A percentile compares a stretch with the other conserved stretches of the same genome.
These are phyloP conservation scores for Drosophila melanosoma DNA, from an alignment of 2,888 invertebrate genomes.

Conservation along the genomic window DNA sequence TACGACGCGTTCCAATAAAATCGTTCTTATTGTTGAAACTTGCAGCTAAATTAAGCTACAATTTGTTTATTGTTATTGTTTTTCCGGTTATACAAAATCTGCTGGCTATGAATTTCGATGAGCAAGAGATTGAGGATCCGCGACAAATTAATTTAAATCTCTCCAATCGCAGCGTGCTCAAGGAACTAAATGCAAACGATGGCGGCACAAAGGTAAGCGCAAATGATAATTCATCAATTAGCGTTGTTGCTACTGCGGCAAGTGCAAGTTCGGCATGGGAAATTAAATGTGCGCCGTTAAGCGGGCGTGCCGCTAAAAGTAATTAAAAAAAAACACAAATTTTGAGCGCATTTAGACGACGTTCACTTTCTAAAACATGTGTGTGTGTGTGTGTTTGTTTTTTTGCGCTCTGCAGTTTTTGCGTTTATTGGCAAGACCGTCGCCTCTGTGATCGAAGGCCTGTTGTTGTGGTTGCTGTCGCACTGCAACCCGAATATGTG, in stretches of 20 bases:
- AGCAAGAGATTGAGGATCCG: slow-evolving; percentile 22
- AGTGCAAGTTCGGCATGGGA: slow-evolving; percentile 20
- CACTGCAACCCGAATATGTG: slow-evolving; percentile 36
- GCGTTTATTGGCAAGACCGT: slow-evolving; percentile 37
- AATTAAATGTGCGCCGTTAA: slow-evolving; percentile 12
- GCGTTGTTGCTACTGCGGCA: slow-evolving; percentile 7
- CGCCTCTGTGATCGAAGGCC: slow-evolving; percentile 39
- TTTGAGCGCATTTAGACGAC: slow-evolving; percentile 22
- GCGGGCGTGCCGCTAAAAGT: slow-evolving; percentile 33
- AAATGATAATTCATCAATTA: slow-evolving; percentile 29
- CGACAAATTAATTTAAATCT: slow-evolving; percentile 27
- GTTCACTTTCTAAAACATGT: slow-evolving; percentile 53
- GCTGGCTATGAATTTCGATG: slow-evolving; percentile 51
- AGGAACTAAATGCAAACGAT: slow-evolving; percentile 75
- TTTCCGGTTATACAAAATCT: neutral
- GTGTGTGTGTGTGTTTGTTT: slow-evolving; percentile 2
- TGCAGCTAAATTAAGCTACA: neutral
- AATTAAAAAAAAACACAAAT: neutral
- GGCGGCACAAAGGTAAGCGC: slow-evolving; percentile 67
- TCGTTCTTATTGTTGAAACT: slow-evolving; percentile 14
- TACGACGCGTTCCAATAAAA: slow-evolving; percentile 19
- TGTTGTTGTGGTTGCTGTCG: slow-evolving; percentile 14
- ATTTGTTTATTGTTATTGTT: slow-evolving; percentile 15
- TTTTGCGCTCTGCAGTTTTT: slow-evolving; percentile 39
- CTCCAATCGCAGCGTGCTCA: slow-evolving; percentile 63